Conservation (phyloP, 1,140 invertebrate genomes). For the Oedothorax gibbosus region DNA sequence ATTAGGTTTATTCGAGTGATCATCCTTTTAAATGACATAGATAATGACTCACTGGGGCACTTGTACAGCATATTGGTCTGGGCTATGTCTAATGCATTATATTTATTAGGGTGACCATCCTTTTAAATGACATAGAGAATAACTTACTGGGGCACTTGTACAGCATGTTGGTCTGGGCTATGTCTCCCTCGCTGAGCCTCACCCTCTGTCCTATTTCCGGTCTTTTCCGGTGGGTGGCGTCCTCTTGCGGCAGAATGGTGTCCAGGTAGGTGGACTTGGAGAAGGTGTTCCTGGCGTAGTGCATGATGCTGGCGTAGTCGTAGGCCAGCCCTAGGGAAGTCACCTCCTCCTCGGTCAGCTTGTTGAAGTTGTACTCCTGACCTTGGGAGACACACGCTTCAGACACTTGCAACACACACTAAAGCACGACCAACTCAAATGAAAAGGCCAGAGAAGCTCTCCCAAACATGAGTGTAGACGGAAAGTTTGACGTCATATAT, state of each 20-base stretch:
- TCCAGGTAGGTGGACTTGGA: slow-evolving; percentile 95
- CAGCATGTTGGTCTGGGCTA: slow-evolving; percentile 94
- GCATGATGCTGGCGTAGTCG: slow-evolving; percentile 98
- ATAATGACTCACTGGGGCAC: slow-evolving; percentile 83
- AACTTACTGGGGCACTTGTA: slow-evolving; percentile 94
- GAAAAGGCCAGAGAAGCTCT: no score
- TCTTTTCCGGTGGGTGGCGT: slow-evolving; percentile 40
- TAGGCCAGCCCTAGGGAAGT: slow-evolving; percentile 94
- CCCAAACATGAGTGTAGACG: no score
- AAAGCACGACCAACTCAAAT: no score
- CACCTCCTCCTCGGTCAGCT: slow-evolving; percentile 95
- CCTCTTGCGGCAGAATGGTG: slow-evolving; percentile 83
- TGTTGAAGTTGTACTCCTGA: slow-evolving; percentile 99
- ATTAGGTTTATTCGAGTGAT: no score
- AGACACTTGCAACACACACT: no score
- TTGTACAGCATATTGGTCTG: no score
- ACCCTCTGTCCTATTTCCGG: slow-evolving; percentile 93
- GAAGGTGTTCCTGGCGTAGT: slow-evolving; percentile 98
- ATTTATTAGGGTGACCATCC: no score
- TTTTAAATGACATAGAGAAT: no score
- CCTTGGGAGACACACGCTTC: slow-evolving; percentile 72
- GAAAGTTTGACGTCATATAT: no score
- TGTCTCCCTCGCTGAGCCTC: slow-evolving; percentile 91
- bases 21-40: no score
- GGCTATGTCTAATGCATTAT: no score